A percentile compares a stretch with the other conserved stretches of the same genome.
These are phyloP conservation scores for Alviniconcha strummeri DNA, from an alignment of 2,888 invertebrate species.

Conservation along the genomic window DNA sequence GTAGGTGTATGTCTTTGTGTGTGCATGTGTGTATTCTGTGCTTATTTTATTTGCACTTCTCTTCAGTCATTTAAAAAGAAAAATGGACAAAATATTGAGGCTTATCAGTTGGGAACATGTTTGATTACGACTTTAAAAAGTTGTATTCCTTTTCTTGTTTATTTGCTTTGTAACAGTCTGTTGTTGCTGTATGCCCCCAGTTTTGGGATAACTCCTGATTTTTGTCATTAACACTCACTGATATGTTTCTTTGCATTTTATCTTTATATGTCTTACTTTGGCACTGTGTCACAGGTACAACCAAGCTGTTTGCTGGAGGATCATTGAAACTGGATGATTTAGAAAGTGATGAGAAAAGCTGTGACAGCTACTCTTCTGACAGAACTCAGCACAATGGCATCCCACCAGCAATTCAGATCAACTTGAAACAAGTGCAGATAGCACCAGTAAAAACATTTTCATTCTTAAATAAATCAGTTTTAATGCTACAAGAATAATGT, in stretches of 20 bases:
- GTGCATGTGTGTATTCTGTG: neutral
- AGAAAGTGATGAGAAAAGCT: neutral
- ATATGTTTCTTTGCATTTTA: too few relatives aligned
- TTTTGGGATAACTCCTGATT: too few relatives aligned
- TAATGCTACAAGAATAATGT: too few relatives aligned
- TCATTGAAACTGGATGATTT: constrained; percentile 11
- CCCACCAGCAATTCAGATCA: constrained; percentile 29
- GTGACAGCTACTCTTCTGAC: neutral
- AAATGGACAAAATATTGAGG: too few relatives aligned
- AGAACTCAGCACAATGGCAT: neutral
- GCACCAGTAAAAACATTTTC: constrained; percentile 13
- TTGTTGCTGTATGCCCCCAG: too few relatives aligned
- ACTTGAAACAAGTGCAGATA: constrained; percentile 36
- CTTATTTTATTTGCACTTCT: neutral
- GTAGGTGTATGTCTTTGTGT: too few relatives aligned
- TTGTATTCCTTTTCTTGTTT: too few relatives aligned
- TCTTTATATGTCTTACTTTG: too few relatives aligned
- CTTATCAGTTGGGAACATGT: too few relatives aligned
- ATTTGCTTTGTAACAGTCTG: too few relatives aligned
- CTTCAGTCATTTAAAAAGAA: neutral
- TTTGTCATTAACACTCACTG: too few relatives aligned
- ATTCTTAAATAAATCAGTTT: neutral
- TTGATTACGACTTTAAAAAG: too few relatives aligned
- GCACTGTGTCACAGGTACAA: constrained; percentile 21
- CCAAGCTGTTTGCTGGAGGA: constrained; percentile 36